Base-by-base conservation (phyloP, 2,113 vertebrate species). In the Austrofundulus limnaeus region DNA sequence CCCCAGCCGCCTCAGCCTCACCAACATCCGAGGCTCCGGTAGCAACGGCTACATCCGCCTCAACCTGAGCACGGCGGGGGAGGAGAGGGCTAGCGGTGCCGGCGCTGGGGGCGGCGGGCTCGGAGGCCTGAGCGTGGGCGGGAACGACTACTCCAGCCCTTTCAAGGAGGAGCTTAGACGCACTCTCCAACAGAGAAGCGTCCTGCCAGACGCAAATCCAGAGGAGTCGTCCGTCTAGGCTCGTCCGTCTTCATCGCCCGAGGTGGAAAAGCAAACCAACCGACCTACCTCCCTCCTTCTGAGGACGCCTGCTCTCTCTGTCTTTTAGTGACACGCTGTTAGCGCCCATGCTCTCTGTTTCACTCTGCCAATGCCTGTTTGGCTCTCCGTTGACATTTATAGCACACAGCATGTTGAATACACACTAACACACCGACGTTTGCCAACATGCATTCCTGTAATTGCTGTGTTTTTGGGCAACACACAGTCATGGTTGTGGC, bases 11-110 rank as follows among this genome's bases (percentile, higher is more conserved):
- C 93, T 97, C 78, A 96, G 96, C 82, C 91, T 98, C 57, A 95
- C 95, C 47, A 94, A 94, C 10, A 93, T 97, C 61, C 86, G 96
- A n/a, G 95, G 94, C 81, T 94, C 94, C 0, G 92, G 91, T 65
- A 95, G 94, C 91, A 98, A 98, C 0, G 97, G 97, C 3, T 98
- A 98, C 64, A 95, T 98, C 82, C 95, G 97, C n/a, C 91, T 98
- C 77, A 96, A 95, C 19, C 85, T 98, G 77, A 91, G 90, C 78
- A 90, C 95, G 0, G 90, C 91, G 9, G 77, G 89, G 43, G 96
- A 97, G 76, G 95, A 97, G 83, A 90, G 93, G 46, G 90, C 89
- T 5, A 91, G 93, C 62, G 91, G 91, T 3, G 91, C 93, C 13
- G 94, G 95, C 37, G 94, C 56, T 85, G 95, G 38, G 88, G 94